Evolutionary conservation across 2,113 vertebrate genomes (phyloP).

Genomic region (Psephotus haematonotus): DNA sequence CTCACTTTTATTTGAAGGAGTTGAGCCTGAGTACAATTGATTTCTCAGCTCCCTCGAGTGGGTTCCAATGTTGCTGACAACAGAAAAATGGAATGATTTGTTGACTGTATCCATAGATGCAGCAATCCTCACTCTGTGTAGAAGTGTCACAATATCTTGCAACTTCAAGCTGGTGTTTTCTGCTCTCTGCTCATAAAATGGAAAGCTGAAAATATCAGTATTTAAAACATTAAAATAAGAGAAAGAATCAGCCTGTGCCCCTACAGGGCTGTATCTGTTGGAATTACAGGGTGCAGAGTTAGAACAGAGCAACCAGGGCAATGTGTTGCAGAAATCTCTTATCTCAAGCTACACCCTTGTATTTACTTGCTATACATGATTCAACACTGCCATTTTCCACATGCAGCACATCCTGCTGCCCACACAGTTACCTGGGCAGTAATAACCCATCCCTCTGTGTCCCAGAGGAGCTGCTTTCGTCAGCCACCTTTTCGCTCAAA

Average conservation of each 20-base stretch:
- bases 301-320: background rate
- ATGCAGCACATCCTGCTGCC: background rate
- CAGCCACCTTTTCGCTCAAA: background rate
- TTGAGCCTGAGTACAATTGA: background rate
- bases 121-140: background rate
- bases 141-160: background rate
- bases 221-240: background rate
- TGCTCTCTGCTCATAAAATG: background rate
- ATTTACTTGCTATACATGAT: background rate
- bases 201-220: background rate
- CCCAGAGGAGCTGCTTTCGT: background rate
- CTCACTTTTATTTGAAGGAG: background rate
- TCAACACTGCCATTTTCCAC: background rate
- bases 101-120: background rate
- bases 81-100: background rate
- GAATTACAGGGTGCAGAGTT: background rate
- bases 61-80: background rate
- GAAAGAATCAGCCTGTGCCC: background rate
- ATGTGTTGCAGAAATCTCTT: background rate
- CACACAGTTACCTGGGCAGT: background rate
- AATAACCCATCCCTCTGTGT: background rate
- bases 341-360: background rate
- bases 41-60: background rate
- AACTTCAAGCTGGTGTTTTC: background rate
- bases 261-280: background rate